phyloP scores from a whole-genome alignment of 1,140 invertebrate species.

The Oncopodura yosiiana region DNA sequence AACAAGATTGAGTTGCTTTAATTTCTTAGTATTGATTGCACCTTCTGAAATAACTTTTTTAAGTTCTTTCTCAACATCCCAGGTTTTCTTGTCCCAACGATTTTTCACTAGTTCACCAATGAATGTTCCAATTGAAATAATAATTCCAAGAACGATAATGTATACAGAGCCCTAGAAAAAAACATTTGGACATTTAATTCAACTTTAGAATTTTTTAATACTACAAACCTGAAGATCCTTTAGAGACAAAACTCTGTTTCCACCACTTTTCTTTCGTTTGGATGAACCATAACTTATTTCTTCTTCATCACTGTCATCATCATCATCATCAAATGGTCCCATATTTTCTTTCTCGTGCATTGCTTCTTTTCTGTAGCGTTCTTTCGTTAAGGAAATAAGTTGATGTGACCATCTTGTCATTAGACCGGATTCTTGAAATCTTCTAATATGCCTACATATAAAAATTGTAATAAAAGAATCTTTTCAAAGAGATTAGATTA shows the following conservation, averaged over 20 bases:
- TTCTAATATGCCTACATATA: conserved; percentile 40
- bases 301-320: conserved; percentile 2
- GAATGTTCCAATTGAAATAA: conserved; percentile 19
- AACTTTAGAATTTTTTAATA: neutral
- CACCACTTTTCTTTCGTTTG: conserved; percentile 1
- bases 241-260: conserved; percentile 23
- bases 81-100: no score
- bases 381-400: conserved; percentile 17
- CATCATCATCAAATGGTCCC: neutral
- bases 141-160: conserved; percentile 23
- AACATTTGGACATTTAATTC: neutral
- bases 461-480: neutral
- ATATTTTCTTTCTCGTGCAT: neutral
- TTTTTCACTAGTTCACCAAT: conserved; percentile 10
- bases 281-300: neutral
- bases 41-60: no score
- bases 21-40: neutral
- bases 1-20: neutral
- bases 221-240: conserved; percentile 28
- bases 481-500: neutral
- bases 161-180: conserved; percentile 25
- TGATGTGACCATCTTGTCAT: conserved; percentile 59
- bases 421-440: conserved; percentile 61
- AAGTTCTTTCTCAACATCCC: no score
- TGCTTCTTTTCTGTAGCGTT: conserved; percentile 24